These are phyloP conservation scores for Hirtodrosophila histrioides DNA, from an alignment of 2,888 invertebrate species.

Conservation along the genomic window DNA sequence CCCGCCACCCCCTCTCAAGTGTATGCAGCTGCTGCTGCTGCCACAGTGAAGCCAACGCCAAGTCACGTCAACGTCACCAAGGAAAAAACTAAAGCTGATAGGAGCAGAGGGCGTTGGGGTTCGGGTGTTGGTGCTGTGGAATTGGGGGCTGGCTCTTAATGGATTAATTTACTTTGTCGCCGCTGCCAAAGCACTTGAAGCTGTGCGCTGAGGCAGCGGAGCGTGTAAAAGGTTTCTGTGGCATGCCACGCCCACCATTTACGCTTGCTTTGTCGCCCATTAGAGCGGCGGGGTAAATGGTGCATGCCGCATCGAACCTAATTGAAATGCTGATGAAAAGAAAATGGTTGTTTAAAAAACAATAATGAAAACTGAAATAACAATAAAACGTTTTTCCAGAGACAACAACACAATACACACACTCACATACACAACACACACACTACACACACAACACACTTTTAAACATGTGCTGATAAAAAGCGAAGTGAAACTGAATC, in stretches of 20 bases:
- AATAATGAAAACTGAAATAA: conserved; percentile 75
- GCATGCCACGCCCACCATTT: conserved; percentile 47
- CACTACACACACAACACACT: conserved; percentile 16
- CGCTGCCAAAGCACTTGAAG: conserved; percentile 60
- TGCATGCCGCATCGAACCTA: conserved; percentile 65
- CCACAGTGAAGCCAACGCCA: conserved; percentile 38
- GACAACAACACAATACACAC: conserved; percentile 25
- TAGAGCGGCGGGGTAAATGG: conserved; percentile 52
- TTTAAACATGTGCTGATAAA: conserved; percentile 45
- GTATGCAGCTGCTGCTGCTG: background rate
- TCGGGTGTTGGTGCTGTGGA: background rate
- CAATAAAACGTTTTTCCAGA: conserved; percentile 64
- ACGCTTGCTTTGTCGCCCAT: conserved; percentile 42
- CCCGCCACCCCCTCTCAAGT: background rate
- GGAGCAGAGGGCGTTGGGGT: background rate
- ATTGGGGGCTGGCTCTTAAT: conserved; percentile 50
- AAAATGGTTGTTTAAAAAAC: conserved; percentile 72
- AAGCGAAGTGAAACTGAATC: conserved; percentile 52
- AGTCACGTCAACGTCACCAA: conserved; percentile 63
- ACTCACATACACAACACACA: conserved; percentile 14
- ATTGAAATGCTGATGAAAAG: conserved; percentile 77
- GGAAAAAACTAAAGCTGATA: conserved; percentile 38
- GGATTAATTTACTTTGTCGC: conserved; percentile 79
- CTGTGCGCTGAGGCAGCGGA: conserved; percentile 47
- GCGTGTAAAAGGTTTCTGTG: conserved; percentile 76